Evolutionary conservation across 2,888 invertebrate genomes (phyloP), one percentile per base, ranked within the genome.

Genomic region (Eupsilia transversa): DNA sequence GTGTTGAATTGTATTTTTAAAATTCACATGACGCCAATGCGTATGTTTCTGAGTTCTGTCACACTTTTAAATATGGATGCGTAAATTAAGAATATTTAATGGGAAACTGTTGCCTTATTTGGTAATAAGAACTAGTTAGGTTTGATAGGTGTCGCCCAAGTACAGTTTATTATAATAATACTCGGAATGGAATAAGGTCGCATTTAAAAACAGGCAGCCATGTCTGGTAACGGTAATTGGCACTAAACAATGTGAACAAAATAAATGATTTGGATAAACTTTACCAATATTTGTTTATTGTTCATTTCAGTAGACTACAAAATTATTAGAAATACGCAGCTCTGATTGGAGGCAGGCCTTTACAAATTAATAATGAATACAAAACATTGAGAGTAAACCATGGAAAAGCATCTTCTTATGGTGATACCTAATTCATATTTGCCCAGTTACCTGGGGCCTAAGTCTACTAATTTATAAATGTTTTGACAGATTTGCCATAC

Each of bases 121-220:
- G 73, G 84, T 63, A 69, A 69, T 66, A 73, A 83, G 71, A 69
- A 81, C 84, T 64, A 77, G 74, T 81, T 81, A 84, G 60, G 60
- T 79, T 71, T 73, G 72, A 82, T 71, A 72, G 49, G 70, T 66
- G 63, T 74, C 68, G 9, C 52, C 35, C 20, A 56, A 30, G 60
- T 80, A n/a, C 23, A 66, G 27, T 72, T 60, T 75, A 72, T 66
- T 72, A 57, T 65, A 61, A 74, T 69, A 59, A 70, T 82, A 72
- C 63, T 60, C n/a, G 33, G 54, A 43, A 54, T 60, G 33, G 60
- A 74, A 80, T 73, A 61, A 73, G 79, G 68, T 73, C 20, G 52
- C 60, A 57, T 64, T 83, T 46, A 60, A 69, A 69, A 79, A 79
- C 41, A 46, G 41, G 12, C 41, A 3, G 41, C 43, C 66, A 20